Percentiles rank a stretch among this genome's conserved stretches.
phyloP scores from a whole-genome alignment of 2,113 vertebrate species.

The Cinclus cinclus region DNA sequence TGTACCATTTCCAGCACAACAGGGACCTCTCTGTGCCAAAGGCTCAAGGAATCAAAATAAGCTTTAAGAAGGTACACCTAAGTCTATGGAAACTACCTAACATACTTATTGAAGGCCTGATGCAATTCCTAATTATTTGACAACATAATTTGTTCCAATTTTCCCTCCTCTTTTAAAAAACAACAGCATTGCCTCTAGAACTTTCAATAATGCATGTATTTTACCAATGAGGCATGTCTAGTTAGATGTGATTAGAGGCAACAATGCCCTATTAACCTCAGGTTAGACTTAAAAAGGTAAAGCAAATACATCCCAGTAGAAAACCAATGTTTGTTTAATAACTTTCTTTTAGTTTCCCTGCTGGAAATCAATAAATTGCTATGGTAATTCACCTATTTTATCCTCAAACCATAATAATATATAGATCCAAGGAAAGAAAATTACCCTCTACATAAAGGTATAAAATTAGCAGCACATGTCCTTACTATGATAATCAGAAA shows the following conservation, averaged over 20 bases:
- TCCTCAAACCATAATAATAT: not conserved
- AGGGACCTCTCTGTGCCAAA: not conserved
- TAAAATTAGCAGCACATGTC: not conserved
- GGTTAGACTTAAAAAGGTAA: not conserved
- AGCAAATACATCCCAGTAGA: not conserved
- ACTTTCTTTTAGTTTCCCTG: not conserved
- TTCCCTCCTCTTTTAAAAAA: not conserved
- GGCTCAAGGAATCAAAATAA: not conserved
- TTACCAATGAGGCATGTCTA: not conserved
- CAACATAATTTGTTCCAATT: not conserved
- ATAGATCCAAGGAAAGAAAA: constrained; percentile 6
- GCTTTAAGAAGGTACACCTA: not conserved
- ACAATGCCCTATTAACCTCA: not conserved
- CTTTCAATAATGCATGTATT: not conserved
- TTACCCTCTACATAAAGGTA: not conserved
- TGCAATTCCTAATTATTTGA: not conserved
- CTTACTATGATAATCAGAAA: constrained; percentile 28
- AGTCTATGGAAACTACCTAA: not conserved
- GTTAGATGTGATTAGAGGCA: not conserved
- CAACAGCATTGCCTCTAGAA: not conserved
- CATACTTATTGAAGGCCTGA: not conserved
- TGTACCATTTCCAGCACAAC: not conserved
- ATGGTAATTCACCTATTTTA: constrained; percentile 11
- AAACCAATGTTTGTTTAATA: not conserved
- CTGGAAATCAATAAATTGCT: constrained; percentile 8